A percentile compares a stretch with the other conserved stretches of the same genome.
phyloP scores from a whole-genome alignment of 2,888 invertebrate species.

The Epinotia ramella region DNA sequence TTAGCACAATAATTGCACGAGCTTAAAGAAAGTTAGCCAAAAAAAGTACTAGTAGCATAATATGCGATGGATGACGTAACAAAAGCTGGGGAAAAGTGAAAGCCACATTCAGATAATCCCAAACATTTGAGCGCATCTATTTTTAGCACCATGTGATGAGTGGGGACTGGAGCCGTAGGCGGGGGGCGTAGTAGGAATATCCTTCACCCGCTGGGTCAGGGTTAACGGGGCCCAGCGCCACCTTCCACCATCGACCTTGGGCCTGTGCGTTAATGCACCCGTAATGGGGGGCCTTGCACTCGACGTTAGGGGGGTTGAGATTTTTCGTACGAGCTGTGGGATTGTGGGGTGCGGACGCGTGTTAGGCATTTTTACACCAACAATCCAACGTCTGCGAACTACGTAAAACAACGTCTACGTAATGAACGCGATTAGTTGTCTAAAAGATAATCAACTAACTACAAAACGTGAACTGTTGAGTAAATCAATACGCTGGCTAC shows the following conservation, averaged over 20 bases:
- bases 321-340: constrained; percentile 39
- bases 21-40: not conserved
- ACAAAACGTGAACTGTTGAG: not conserved
- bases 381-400: not conserved
- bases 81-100: constrained; percentile 30
- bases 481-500: constrained; percentile 17
- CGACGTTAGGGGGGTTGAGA: constrained; percentile 34
- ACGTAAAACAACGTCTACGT: not conserved
- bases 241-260: constrained; percentile 81
- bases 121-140: constrained; percentile 45
- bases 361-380: not conserved
- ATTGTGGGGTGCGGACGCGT: constrained; percentile 22
- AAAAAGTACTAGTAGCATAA: constrained; percentile 8
- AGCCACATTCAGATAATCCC: constrained; percentile 41
- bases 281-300: constrained; percentile 48
- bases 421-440: not conserved
- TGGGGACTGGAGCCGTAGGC: constrained; percentile 69
- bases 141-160: constrained; percentile 64
- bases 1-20: too few relatives aligned
- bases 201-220: constrained; percentile 85
- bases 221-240: constrained; percentile 82
- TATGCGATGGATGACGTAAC: constrained; percentile 9
- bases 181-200: constrained; percentile 80
- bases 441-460: not conserved
- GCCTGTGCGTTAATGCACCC: constrained; percentile 63